Evolutionary conservation across 2,113 vertebrate species (phyloP).

Genomic region (Camelus bactrianus): DNA sequence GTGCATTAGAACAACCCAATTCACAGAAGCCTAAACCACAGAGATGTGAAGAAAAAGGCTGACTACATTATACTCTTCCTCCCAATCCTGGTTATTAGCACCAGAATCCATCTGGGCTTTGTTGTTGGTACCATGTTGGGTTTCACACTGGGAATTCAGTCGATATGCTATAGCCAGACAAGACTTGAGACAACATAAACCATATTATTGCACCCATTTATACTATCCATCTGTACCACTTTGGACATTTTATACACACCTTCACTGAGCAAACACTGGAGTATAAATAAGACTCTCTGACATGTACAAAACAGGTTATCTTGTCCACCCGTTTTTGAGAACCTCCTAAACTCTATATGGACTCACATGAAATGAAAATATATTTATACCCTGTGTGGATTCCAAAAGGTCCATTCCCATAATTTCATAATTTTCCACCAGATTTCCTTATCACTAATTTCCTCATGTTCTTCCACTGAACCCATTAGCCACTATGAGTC

Average conservation of each 20-base stretch:
- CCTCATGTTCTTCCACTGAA: not conserved
- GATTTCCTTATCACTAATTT: not conserved
- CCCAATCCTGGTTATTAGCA: not conserved
- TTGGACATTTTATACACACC: not conserved
- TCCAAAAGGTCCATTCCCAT: not conserved
- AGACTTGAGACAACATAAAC: not conserved
- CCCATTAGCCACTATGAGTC: not conserved
- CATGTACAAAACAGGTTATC: not conserved
- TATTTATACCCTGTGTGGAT: not conserved
- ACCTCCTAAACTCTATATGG: not conserved
- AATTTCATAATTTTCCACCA: not conserved
- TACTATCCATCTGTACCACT: not conserved
- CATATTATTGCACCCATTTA: not conserved
- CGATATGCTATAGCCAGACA: not conserved
- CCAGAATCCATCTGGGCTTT: not conserved
- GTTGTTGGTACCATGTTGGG: not conserved
- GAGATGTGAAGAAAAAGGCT: not conserved
- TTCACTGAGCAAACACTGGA: not conserved
- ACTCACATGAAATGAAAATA: not conserved
- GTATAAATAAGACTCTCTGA: not conserved
- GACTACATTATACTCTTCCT: not conserved
- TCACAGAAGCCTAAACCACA: not conserved
- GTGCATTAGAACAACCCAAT: not conserved
- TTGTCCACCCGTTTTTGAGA: not conserved
- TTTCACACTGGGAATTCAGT: not conserved